Percentiles rank a stretch among this genome's conserved stretches.
Evolutionary conservation across 2,797 vertebrate genomes (phyloP).

Genomic region (Spinus olivaceus): DNA sequence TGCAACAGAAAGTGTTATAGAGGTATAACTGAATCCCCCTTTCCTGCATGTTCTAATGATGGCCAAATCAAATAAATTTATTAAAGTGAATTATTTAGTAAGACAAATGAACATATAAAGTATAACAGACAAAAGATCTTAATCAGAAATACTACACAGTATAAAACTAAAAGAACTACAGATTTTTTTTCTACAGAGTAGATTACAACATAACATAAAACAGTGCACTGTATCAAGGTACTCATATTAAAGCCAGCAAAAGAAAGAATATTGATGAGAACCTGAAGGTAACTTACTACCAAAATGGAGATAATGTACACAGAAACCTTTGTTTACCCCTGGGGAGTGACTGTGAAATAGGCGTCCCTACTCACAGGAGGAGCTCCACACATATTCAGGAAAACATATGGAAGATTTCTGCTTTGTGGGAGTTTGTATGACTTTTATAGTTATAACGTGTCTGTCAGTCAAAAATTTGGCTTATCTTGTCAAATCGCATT

Average conservation of each 20-base stretch:
- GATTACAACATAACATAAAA: not conserved
- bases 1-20: not conserved
- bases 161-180: not conserved
- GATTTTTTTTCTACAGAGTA: not conserved
- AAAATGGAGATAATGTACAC: not conserved
- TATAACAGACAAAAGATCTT: not conserved
- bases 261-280: not conserved
- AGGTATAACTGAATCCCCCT: not conserved
- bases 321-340: not conserved
- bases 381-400: not conserved
- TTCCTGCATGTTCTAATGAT: not conserved
- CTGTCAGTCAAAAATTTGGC: not conserved
- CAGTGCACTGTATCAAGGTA: not conserved
- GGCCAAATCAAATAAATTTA: not conserved
- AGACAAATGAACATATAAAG: not conserved
- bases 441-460: not conserved
- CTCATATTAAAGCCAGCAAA: not conserved
- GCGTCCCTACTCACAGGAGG: not conserved
- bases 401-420: not conserved
- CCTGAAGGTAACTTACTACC: not conserved
- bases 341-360: not conserved
- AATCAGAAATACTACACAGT: not conserved
- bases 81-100: not conserved
- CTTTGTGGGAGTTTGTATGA: not conserved
- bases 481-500: not conserved